Conservation (phyloP, 2,888 invertebrate genomes). For the Melipona beecheii region DNA sequence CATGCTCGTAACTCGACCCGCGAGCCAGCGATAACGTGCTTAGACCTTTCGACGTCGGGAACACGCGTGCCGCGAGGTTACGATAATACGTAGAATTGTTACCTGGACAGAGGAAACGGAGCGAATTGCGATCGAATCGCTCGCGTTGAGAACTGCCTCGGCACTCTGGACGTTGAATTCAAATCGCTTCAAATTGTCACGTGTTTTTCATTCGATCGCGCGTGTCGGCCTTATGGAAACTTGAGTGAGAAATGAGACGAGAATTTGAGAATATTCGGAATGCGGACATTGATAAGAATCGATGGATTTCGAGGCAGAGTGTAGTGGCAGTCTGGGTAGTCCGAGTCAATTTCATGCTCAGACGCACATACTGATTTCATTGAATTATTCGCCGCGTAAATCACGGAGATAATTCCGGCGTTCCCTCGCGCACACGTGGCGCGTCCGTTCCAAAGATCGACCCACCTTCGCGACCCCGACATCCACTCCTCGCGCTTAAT, state of each 20-base stretch:
- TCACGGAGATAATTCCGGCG: slow-evolving; percentile 63
- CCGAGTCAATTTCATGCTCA: slow-evolving; percentile 67
- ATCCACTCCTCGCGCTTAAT: not conserved
- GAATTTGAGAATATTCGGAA: not conserved
- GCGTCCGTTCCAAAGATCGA: not conserved
- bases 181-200: not conserved
- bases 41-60: slow-evolving; percentile 43
- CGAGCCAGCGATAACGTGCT: slow-evolving; percentile 52
- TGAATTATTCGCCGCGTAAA: slow-evolving; percentile 70
- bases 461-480: not conserved
- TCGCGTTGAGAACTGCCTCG: not conserved
- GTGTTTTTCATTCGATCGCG: not conserved
- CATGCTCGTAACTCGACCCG: slow-evolving; percentile 60
- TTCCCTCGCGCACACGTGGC: slow-evolving; percentile 5
- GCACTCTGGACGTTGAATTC: not conserved
- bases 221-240: too few species aligned
- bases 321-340: slow-evolving; percentile 22
- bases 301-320: slow-evolving; percentile 6
- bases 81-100: slow-evolving; percentile 54
- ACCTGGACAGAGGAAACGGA: not conserved
- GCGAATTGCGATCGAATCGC: slow-evolving; percentile 26
- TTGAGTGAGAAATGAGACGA: too few species aligned
- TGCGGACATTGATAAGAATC: not conserved
- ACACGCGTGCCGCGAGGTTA: slow-evolving; percentile 32
- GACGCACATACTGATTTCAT: slow-evolving; percentile 67